phyloP scores from a whole-genome alignment of 2,797 vertebrate genomes.

The Propithecus deckenii region DNA sequence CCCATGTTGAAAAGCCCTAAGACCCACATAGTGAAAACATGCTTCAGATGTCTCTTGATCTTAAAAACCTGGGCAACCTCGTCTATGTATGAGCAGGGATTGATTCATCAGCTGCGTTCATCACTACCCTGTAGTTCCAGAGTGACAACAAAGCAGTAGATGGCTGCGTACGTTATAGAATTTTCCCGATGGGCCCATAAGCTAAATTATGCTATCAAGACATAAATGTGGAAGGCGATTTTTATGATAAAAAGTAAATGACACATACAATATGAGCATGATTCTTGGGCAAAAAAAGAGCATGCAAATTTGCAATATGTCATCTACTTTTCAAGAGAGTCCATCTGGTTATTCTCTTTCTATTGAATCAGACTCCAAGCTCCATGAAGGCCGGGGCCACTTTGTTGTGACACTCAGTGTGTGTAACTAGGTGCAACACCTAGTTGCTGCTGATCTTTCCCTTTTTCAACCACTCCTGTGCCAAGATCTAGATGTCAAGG shows the following conservation, averaged over 20 bases:
- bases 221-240: conserved; percentile 32
- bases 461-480: not conserved
- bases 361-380: not conserved
- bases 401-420: not conserved
- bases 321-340: conserved; percentile 23
- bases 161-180: not conserved
- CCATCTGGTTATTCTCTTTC: not conserved
- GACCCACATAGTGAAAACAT: not conserved
- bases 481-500: not conserved
- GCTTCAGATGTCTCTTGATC: not conserved
- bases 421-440: not conserved
- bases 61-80: not conserved
- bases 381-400: not conserved
- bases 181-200: not conserved
- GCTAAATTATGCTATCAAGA: conserved; percentile 46
- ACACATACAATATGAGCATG: conserved; percentile 44
- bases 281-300: conserved; percentile 23
- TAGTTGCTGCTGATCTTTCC: not conserved
- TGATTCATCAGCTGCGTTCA: not conserved
- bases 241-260: conserved; percentile 64
- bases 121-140: not conserved
- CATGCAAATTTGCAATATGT: conserved; percentile 26
- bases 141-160: not conserved
- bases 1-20: not conserved
- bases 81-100: not conserved